Percentiles rank a stretch among this genome's conserved stretches.
phyloP scores from a whole-genome alignment of 2,113 vertebrate genomes.

The Orycteropus afer region DNA sequence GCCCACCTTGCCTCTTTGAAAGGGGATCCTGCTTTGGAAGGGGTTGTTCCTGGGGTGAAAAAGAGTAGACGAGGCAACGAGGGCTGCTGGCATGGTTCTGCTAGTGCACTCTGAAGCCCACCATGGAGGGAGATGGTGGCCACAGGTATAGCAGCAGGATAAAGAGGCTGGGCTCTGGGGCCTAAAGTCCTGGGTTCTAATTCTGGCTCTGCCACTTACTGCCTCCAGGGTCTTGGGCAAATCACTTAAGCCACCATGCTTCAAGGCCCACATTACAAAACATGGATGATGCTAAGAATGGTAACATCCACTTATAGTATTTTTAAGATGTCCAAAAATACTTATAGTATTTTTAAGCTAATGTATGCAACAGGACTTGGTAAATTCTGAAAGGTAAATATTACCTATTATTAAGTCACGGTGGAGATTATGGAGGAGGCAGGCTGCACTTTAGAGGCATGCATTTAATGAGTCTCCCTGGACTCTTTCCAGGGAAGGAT shows the following conservation, averaged over 20 bases:
- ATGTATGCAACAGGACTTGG: background rate
- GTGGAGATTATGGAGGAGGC: background rate
- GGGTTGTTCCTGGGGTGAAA: too few species aligned
- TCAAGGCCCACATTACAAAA: background rate
- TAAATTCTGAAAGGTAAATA: background rate
- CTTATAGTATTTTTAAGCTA: too few species aligned
- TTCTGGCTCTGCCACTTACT: background rate
- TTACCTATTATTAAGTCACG: background rate
- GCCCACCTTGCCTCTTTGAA: background rate
- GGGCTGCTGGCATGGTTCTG: accelerated
- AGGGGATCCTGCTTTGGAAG: background rate
- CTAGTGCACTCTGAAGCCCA: accelerated
- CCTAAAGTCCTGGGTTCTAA: background rate
- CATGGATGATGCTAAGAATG: background rate
- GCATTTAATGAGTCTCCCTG: background rate
- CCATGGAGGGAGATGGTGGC: background rate
- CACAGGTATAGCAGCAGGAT: accelerated
- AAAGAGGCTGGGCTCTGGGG: background rate
- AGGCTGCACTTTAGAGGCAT: background rate
- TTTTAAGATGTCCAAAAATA: background rate
- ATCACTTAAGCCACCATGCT: background rate
- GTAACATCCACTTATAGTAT: background rate
- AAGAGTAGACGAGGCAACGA: background rate
- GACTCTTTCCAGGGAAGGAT: background rate
- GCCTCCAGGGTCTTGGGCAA: background rate